Evolutionary conservation across 2,888 invertebrate genomes (phyloP).

Genomic region (Apotomis capreana): DNA sequence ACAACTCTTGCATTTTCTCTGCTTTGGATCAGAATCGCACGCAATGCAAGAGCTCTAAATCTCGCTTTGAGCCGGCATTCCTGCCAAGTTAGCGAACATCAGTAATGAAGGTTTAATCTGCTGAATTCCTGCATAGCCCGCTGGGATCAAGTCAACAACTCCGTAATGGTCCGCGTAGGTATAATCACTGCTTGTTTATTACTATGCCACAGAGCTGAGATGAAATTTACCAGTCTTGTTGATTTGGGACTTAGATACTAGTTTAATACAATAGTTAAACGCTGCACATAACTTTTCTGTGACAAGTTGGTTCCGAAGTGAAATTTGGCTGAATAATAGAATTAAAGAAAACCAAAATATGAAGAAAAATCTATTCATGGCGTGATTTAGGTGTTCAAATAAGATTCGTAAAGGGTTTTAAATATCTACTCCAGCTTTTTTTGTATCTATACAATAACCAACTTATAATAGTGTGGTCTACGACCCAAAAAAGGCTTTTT

Average conservation of each 20-base stretch:
- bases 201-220: neutral
- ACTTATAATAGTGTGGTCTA: too few relatives aligned
- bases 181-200: constrained; percentile 29
- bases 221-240: neutral
- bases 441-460: too few relatives aligned
- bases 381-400: too few relatives aligned
- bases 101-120: constrained; percentile 76
- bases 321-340: too few relatives aligned
- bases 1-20: neutral
- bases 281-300: too few relatives aligned
- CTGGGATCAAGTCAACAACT: constrained; percentile 56
- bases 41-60: constrained; percentile 54
- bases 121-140: constrained; percentile 68
- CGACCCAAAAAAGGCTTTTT: too few relatives aligned
- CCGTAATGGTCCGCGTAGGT: constrained; percentile 21
- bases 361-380: too few relatives aligned
- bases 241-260: neutral
- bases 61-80: constrained; percentile 69
- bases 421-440: too few relatives aligned
- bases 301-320: too few relatives aligned
- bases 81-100: constrained; percentile 71
- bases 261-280: too few relatives aligned
- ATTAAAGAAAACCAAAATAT: too few relatives aligned
- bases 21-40: constrained; percentile 13
- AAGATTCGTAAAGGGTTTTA: too few relatives aligned